Evolutionary conservation across 2,797 vertebrate genomes (phyloP).

Genomic region (Sciurus carolinensis): DNA sequence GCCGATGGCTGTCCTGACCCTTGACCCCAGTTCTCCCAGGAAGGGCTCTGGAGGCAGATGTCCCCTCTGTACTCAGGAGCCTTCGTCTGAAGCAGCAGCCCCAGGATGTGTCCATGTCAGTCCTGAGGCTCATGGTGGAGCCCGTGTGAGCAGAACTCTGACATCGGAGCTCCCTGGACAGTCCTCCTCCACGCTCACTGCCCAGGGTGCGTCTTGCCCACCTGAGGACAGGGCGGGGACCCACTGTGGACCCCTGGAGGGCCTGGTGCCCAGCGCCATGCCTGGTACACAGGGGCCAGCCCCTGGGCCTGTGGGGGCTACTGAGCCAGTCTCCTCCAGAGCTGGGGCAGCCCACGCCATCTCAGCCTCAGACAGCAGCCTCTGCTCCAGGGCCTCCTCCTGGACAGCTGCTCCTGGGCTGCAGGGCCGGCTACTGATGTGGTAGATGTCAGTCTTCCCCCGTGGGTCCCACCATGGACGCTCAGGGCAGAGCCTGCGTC

Average conservation of each 20-base stretch:
- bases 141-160: accelerated
- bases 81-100: too few relatives aligned
- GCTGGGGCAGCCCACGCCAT: accelerated
- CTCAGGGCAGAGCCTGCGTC: neutral
- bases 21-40: accelerated
- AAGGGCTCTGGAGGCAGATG: neutral
- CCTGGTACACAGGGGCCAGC: neutral
- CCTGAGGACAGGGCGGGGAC: neutral
- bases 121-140: accelerated
- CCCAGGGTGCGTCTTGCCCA: accelerated
- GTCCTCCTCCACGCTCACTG: accelerated
- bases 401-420: neutral
- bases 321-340: accelerated
- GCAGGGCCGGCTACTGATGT: accelerated
- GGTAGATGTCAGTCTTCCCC: neutral
- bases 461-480: neutral
- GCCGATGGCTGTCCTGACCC: too few relatives aligned
- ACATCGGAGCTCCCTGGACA: accelerated
- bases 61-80: neutral
- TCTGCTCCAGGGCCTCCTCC: neutral
- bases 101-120: accelerated
- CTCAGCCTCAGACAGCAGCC: accelerated
- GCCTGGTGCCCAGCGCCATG: accelerated
- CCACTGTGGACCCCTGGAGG: accelerated
- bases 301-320: neutral